Conservation (phyloP, 2,797 vertebrate genomes). For the Hydrolagus colliei region DNA sequence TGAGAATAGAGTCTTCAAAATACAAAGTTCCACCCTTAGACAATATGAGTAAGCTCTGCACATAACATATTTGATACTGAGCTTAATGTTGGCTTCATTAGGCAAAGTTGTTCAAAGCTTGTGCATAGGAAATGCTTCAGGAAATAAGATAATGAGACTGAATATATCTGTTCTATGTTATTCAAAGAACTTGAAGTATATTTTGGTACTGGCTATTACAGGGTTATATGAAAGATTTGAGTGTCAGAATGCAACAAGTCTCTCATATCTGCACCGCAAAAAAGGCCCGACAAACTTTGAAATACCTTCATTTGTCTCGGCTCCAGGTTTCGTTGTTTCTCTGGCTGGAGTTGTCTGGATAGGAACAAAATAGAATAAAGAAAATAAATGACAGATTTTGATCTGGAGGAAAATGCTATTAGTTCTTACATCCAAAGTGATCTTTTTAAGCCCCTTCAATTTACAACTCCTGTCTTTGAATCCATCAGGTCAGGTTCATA, state of each 20-base stretch:
- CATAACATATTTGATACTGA: neutral
- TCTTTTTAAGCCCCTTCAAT: neutral
- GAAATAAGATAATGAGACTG: neutral
- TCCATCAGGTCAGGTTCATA: neutral
- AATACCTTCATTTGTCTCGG: neutral
- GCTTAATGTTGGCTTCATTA: neutral
- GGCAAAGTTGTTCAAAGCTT: neutral
- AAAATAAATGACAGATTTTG: neutral
- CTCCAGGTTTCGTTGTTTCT: neutral
- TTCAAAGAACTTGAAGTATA: neutral
- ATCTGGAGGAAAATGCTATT: neutral
- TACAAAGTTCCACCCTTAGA: too few relatives aligned
- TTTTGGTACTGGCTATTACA: neutral
- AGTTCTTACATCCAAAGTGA: neutral
- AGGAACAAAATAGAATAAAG: neutral
- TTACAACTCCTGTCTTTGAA: neutral
- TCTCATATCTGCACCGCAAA: neutral
- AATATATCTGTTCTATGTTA: neutral
- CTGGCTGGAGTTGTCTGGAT: neutral
- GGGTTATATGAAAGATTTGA: neutral
- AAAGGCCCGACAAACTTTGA: neutral
- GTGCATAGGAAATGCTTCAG: neutral
- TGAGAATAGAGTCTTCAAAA: too few relatives aligned
- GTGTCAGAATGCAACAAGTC: neutral
- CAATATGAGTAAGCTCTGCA: neutral